A percentile compares a stretch with the other conserved stretches of the same genome.
These are phyloP conservation scores for Agrotis clavis DNA, from an alignment of 2,888 invertebrate species.

Conservation along the genomic window DNA sequence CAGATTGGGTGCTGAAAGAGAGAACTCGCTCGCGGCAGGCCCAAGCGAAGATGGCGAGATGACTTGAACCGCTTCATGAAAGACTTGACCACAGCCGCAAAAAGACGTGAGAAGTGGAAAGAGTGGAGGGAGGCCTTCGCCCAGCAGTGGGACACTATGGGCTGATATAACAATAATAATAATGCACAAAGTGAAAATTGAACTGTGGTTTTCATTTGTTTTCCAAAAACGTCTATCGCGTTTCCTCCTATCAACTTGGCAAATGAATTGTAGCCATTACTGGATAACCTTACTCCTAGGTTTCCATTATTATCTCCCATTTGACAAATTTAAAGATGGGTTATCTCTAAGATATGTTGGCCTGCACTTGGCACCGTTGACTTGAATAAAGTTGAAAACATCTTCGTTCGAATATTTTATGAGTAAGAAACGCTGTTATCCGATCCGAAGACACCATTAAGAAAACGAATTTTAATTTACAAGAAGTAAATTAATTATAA, in stretches of 20 bases:
- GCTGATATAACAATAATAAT: too few relatives aligned
- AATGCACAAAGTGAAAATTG: too few relatives aligned
- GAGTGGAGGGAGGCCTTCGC: neutral
- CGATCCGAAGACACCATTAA: neutral
- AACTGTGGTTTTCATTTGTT: too few relatives aligned
- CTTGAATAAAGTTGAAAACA: neutral
- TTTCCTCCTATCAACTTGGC: neutral
- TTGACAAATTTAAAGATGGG: neutral
- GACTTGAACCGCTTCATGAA: neutral
- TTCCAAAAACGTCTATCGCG: neutral
- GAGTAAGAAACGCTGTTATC: conserved; percentile 1
- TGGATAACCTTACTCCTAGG: neutral
- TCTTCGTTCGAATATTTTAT: neutral
- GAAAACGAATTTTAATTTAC: neutral
- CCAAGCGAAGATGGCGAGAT: too few relatives aligned
- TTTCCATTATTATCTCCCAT: neutral
- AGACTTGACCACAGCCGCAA: neutral
- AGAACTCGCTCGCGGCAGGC: too few relatives aligned
- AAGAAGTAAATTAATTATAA: too few relatives aligned
- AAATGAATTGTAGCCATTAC: neutral
- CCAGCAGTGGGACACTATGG: neutral
- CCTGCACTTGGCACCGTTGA: neutral
- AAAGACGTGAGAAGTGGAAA: too few relatives aligned
- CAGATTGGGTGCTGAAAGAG: too few relatives aligned
- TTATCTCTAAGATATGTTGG: conserved; percentile 3